Evolutionary conservation across 53 echinoderm and acorn worm genomes (phyloP).

Genomic region (Mesocentrotus franciscanus): DNA sequence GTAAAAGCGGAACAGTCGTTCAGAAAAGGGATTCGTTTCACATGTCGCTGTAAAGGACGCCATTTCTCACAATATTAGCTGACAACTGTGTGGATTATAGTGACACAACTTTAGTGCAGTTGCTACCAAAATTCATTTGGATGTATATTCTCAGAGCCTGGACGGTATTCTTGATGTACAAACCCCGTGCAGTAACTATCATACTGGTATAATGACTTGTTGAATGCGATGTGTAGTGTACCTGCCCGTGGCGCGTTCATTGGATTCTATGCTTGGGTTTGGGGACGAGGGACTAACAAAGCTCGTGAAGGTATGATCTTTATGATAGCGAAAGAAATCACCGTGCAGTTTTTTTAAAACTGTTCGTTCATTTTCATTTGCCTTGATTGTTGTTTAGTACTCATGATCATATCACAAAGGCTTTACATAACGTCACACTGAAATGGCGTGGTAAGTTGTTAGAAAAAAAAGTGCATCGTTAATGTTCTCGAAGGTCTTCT

Average conservation of each 20-base stretch:
- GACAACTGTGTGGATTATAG: not conserved
- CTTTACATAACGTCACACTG: not conserved
- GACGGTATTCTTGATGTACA: not conserved
- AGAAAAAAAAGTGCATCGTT: no score
- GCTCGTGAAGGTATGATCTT: not conserved
- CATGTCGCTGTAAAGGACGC: not conserved
- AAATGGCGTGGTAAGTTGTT: not conserved
- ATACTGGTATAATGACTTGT: not conserved
- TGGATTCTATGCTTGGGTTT: not conserved
- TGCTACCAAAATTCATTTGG: not conserved
- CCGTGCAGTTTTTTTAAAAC: not conserved
- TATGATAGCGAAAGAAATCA: not conserved
- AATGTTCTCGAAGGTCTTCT: no score
- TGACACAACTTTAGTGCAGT: not conserved
- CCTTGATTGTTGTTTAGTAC: not conserved
- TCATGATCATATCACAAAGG: not conserved
- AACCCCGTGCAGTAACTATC: not conserved
- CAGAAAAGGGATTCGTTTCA: not conserved
- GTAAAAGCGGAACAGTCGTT: slow-evolving; percentile 29
- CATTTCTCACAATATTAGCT: not conserved
- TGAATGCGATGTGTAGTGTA: not conserved
- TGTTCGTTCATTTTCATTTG: no score
- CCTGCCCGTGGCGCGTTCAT: slow-evolving; percentile 11
- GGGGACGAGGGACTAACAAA: not conserved
- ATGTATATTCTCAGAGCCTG: not conserved